Evolutionary conservation across 2,888 invertebrate species (phyloP).

Genomic region (Tuberolachnus salignus): DNA sequence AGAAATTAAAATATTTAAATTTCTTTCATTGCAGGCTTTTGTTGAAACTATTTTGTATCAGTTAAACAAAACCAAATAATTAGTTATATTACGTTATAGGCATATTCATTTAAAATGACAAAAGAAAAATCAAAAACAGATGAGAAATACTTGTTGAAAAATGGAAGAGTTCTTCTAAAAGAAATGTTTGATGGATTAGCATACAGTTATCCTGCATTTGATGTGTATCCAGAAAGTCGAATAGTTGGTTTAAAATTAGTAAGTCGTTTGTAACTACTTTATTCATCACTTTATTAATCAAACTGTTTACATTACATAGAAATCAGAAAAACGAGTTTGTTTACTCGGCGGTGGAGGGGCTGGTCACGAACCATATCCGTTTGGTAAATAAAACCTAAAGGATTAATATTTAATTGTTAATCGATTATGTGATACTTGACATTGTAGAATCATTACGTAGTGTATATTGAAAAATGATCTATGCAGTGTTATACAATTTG

Average conservation of each 20-base stretch:
- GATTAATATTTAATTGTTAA: not conserved
- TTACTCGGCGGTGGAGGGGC: slow-evolving; percentile 80
- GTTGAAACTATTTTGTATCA: too few relatives aligned
- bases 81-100: too few relatives aligned
- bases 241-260: slow-evolving; percentile 55
- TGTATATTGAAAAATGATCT: too few relatives aligned
- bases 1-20: too few relatives aligned
- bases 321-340: slow-evolving; percentile 66
- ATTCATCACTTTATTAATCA: not conserved
- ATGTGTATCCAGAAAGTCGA: slow-evolving; percentile 54
- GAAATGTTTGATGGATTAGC: slow-evolving; percentile 56
- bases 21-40: too few relatives aligned
- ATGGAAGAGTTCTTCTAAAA: slow-evolving; percentile 42
- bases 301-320: slow-evolving; percentile 42
- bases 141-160: slow-evolving; percentile 44
- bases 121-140: slow-evolving; percentile 6
- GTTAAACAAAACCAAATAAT: too few relatives aligned
- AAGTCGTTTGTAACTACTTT: slow-evolving; percentile 4
- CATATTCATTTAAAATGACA: not conserved
- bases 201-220: slow-evolving; percentile 50
- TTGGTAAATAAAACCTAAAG: slow-evolving; percentile 61
- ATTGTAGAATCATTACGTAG: too few relatives aligned
- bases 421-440: too few relatives aligned
- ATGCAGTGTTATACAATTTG: too few relatives aligned
- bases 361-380: slow-evolving; percentile 77